These are phyloP conservation scores for Trachurus trachurus DNA, from an alignment of 2,797 vertebrate species.

Conservation along the genomic window DNA sequence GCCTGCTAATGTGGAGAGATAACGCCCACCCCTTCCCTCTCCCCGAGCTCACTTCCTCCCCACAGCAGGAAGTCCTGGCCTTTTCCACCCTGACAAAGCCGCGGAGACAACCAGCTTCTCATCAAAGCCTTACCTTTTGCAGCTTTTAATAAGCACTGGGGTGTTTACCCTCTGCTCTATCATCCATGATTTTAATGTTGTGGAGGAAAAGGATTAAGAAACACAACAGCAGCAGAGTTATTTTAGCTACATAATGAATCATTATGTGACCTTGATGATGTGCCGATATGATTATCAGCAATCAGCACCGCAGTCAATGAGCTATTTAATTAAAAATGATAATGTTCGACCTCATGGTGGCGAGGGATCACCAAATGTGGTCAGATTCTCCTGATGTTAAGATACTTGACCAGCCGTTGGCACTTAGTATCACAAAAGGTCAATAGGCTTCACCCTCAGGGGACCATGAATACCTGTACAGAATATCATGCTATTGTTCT, in stretches of 20 bases:
- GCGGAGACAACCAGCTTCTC: conserved; percentile 54
- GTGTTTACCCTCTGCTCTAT: conserved; percentile 48
- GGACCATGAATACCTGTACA: background rate
- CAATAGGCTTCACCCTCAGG: background rate
- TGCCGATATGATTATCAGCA: too few relatives aligned
- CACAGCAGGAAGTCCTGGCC: conserved; percentile 63
- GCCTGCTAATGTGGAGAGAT: conserved; percentile 52
- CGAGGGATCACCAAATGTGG: too few relatives aligned
- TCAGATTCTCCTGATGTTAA: too few relatives aligned
- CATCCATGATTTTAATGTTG: conserved; percentile 52
- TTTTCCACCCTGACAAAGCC: conserved; percentile 50
- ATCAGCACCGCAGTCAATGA: background rate
- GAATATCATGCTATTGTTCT: too few relatives aligned
- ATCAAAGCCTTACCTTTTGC: conserved; percentile 61
- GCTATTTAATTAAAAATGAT: too few relatives aligned
- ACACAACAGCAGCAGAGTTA: conserved; percentile 54
- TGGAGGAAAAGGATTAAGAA: conserved; percentile 8
- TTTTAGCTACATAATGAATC: conserved; percentile 41
- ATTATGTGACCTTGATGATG: background rate
- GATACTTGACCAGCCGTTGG: too few relatives aligned
- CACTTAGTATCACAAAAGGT: background rate
- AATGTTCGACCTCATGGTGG: too few relatives aligned
- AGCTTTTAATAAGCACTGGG: conserved; percentile 69
- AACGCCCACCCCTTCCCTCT: conserved; percentile 3
- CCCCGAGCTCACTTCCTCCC: conserved; percentile 59